Conservation (phyloP, 1,140 invertebrate genomes). For the Atta texana region DNA sequence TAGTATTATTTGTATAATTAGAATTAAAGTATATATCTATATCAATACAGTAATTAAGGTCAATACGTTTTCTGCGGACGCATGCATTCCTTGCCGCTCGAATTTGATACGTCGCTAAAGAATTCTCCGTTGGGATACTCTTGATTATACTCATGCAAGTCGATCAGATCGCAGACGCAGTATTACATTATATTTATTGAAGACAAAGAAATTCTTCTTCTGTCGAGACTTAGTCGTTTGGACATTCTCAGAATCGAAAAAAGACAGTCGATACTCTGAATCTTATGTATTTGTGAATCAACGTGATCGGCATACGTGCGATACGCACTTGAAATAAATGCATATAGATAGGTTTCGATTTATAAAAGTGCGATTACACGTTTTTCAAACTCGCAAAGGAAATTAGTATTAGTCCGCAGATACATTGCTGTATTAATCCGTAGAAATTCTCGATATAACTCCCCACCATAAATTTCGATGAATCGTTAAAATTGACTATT, state of each 20-base stretch:
- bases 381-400: not conserved
- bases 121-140: not conserved
- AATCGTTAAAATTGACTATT: not conserved
- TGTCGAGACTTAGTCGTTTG: not conserved
- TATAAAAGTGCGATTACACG: not conserved
- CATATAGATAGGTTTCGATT: constrained; percentile 14
- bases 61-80: constrained; percentile 3
- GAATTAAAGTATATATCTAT: not conserved
- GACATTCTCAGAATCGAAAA: constrained; percentile 8
- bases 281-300: not conserved
- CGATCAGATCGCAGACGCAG: not conserved
- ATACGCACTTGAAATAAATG: constrained; percentile 14
- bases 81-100: constrained; percentile 1
- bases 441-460: not conserved
- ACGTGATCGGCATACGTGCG: constrained; percentile 11
- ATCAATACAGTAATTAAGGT: constrained; percentile 13
- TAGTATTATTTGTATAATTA: too few species aligned
- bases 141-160: not conserved
- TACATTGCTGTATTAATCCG: not conserved
- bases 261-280: not conserved
- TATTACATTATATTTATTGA: not conserved
- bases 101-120: not conserved
- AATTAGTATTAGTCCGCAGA: not conserved
- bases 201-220: not conserved
- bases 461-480: not conserved